Evolutionary conservation across 92 coral and sea anemone genomes (phyloP), one percentile per base, ranked within the genome.

Genomic region (Heteractis magnifica): DNA sequence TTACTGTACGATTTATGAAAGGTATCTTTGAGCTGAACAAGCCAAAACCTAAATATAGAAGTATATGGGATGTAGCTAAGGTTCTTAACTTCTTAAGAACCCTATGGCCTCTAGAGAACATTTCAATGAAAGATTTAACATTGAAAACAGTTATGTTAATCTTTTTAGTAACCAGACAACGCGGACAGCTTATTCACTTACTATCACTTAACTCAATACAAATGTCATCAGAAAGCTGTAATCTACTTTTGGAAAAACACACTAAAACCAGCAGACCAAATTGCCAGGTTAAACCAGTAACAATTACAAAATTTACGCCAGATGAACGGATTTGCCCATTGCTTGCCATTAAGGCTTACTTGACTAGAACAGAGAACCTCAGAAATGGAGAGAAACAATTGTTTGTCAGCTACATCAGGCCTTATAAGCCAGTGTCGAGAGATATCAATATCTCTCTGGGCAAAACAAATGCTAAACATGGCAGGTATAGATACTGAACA

Each of bases 371-470:
- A 79, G 81, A 80, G 72, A 64, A 62, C 11, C 81, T 90, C 60
- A 64, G 91, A 20, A 55, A 85, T 58, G 91, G 80, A 55, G 93
- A 84, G 84, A 75, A 72, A 16, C 82, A 87, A 75, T 81, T 87
- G 78, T 90, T 84, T 56, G 73, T 90, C 26, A 90, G 91, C 59
- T 84, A 56, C 60, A 72, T 79, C 16, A 82, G 81, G 71, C 91
- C 94, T 51, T 75, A 87, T 84, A 76, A 90, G 79, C 87, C 91
- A 6, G 87, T 90, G 51, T 83, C 84, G 6, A 81, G 89, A 87
- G 91, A 90, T 86, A 79, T n/a, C 88, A 41, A 82, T 90, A 26
- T 86, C 89, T 23, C 81, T 87, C 76, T 89, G 92, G 92, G 12
- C 56, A 53, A 86, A 81, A 76, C 86, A 78, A 77, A 81, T 79